A percentile compares a stretch with the other conserved stretches of the same genome.
Evolutionary conservation across 2,797 vertebrate species (phyloP).

Genomic region (Falco peregrinus): DNA sequence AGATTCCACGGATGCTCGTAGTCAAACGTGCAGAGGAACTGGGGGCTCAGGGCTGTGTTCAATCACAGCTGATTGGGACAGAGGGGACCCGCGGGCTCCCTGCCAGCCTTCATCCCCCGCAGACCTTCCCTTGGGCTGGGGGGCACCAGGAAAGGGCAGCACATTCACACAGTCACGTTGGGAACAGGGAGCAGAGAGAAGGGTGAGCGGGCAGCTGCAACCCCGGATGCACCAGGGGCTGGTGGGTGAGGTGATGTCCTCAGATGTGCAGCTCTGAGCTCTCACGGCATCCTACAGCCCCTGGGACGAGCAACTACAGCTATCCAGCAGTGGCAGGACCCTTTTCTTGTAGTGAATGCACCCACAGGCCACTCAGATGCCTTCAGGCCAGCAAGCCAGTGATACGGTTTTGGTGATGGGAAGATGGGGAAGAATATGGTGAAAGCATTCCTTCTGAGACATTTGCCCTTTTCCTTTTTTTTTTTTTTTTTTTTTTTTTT

Average conservation of each 20-base stretch:
- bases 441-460: background rate
- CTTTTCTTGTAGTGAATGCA: background rate
- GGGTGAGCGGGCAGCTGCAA: rapidly evolving
- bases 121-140: background rate
- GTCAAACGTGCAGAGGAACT: background rate
- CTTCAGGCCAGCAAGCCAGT: background rate
- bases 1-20: slow-evolving; percentile 66
- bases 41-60: slow-evolving; percentile 28
- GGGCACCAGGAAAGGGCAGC: background rate
- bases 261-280: background rate
- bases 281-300: rapidly evolving
- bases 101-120: background rate
- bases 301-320: background rate
- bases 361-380: background rate
- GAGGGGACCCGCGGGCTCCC: background rate
- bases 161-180: rapidly evolving
- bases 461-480: background rate
- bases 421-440: background rate
- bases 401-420: background rate
- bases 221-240: rapidly evolving
- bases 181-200: background rate
- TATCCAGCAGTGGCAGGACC: background rate
- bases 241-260: background rate
- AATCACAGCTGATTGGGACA: slow-evolving; percentile 51
- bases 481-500: background rate